phyloP scores from a whole-genome alignment of 2,888 invertebrate genomes.

The Caenorhabditis virilis region DNA sequence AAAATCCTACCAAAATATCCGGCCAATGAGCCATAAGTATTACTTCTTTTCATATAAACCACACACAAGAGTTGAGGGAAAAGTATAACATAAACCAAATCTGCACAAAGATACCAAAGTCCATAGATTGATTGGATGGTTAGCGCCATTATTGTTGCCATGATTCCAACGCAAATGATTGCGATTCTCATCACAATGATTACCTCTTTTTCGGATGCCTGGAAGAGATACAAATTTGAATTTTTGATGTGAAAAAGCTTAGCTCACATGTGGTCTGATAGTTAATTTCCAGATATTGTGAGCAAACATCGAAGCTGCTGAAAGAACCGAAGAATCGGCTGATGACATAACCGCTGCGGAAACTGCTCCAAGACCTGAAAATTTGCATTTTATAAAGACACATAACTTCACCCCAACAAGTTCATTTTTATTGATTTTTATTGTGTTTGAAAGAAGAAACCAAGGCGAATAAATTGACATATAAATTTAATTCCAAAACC shows the following conservation, averaged over 20 bases:
- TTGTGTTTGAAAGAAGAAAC: too few species aligned
- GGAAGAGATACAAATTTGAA: slow-evolving; percentile 40
- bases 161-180: slow-evolving; percentile 87
- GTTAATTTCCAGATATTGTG: slow-evolving; percentile 96
- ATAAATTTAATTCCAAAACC: too few species aligned
- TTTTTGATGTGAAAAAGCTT: too few species aligned
- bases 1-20: slow-evolving; percentile 66
- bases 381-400: too few species aligned
- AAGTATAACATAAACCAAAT: slow-evolving; percentile 95
- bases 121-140: slow-evolving; percentile 97
- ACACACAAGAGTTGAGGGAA: slow-evolving; percentile 98
- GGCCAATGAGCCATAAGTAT: slow-evolving; percentile 90
- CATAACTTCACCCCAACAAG: too few species aligned
- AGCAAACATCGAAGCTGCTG: slow-evolving; percentile 98
- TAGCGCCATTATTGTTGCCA: slow-evolving; percentile 93
- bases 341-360: slow-evolving; percentile 99
- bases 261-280: slow-evolving; percentile 83
- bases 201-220: slow-evolving; percentile 96
- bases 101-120: slow-evolving; percentile 97
- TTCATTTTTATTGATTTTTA: too few species aligned
- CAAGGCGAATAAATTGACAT: too few species aligned
- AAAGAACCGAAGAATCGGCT: slow-evolving; percentile 95
- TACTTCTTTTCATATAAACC: slow-evolving; percentile 91
- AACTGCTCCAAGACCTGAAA: slow-evolving; percentile 82
- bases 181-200: slow-evolving; percentile 84